Evolutionary conservation across 2,888 invertebrate genomes (phyloP), one percentile per base, ranked within the genome.

Genomic region (Torymus tubicola): DNA sequence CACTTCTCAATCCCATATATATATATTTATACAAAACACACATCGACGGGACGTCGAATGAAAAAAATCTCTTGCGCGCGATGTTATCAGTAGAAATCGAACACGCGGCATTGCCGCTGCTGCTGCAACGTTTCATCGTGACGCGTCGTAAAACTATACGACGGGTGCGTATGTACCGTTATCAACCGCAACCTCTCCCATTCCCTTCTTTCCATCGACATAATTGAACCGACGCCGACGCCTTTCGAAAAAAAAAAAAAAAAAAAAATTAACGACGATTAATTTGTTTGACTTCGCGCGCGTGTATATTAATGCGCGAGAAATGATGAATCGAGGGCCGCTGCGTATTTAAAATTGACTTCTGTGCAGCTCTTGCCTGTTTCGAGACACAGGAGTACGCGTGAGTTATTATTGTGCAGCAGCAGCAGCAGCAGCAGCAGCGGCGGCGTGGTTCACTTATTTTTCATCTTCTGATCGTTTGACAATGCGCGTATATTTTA

Each of bases 61-160:
- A 42, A 42, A 42, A 42, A 42, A 8, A 4, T 42, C 8, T 42
- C 14, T 18, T 70, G 71, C 82, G 78, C 58, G 67, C 72, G 85
- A 84, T 84, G 80, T 78, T 84, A 85, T 86, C 86, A 84, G 69
- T 83, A 81, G 70, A 61, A 85, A 85, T 86, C 87, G 83, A 85
- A 86, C 83, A 80, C 78, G 83, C 5, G 42, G 8, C 42, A 8
- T 0, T 31, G 31, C 42, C 1, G 42, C 84, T 83, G 42, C 1
- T 31, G 31, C 42, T 8, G 42, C 84, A 84, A 86, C 83, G 83
- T 85, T 84, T 83, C 81, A 24, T 84, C 84, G 72, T 67, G 72
- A 31, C 65, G 53, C 57, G 12, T 10, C 42, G 53, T 68, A 42
- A 52, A 53, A 21, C 63, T 58, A 31, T 58, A 31, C n/a, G 21